These are phyloP conservation scores for Capreolus pygargus DNA, from an alignment of 2,113 vertebrate species.

Conservation along the genomic window DNA sequence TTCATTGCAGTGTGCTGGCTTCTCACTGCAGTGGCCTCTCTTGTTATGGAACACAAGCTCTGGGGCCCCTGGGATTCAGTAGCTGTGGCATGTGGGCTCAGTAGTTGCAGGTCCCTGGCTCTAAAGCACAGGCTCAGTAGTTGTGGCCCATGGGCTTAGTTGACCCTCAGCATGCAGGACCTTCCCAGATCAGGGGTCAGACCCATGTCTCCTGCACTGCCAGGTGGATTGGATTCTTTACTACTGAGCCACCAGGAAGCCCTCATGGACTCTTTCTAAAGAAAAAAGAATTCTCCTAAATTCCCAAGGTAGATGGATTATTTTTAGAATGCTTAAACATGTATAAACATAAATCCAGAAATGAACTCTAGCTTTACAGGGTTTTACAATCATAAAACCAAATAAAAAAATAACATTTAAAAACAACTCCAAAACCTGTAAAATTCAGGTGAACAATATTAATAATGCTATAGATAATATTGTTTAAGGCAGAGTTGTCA, in stretches of 20 bases:
- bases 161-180: background rate
- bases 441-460: background rate
- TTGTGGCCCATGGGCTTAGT: background rate
- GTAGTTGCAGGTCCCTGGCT: background rate
- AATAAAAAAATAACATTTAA: background rate
- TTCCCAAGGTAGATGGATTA: background rate
- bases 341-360: background rate
- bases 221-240: background rate
- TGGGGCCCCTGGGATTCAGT: background rate
- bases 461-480: background rate
- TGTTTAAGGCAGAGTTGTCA: background rate
- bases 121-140: background rate
- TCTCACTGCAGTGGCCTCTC: background rate
- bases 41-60: background rate
- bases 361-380: background rate
- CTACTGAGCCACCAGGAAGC: background rate
- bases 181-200: background rate
- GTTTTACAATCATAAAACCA: background rate
- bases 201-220: background rate
- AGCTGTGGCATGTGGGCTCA: background rate
- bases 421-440: background rate
- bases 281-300: background rate
- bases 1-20: accelerated
- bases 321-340: background rate
- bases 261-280: background rate